Evolutionary conservation across 2,113 vertebrate species (phyloP).

Genomic region (Erythrolamprus reginae): DNA sequence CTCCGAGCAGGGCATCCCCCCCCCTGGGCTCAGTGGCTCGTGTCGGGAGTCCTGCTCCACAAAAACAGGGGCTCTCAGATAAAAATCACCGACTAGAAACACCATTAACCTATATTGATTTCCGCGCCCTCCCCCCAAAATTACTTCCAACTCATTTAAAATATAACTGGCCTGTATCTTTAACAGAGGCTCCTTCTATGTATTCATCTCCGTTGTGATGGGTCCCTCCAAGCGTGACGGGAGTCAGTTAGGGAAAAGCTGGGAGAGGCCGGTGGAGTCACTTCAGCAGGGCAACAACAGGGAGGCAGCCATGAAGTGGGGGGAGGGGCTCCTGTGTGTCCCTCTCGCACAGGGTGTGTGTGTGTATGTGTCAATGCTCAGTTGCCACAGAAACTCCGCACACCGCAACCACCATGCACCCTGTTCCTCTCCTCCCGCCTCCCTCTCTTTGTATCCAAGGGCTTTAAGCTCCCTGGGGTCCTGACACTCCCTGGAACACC

Average conservation of each 20-base stretch:
- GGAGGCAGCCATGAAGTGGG: slow-evolving; percentile 43
- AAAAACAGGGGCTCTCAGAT: fast-evolving
- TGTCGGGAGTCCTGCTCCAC: background rate
- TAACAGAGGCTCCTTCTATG: slow-evolving; percentile 33
- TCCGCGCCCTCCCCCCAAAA: background rate
- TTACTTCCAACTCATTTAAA: slow-evolving; percentile 1
- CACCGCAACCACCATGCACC: slow-evolving; percentile 50
- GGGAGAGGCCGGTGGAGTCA: slow-evolving; percentile 37
- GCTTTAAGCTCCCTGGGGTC: slow-evolving; percentile 50
- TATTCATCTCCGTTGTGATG: slow-evolving; percentile 45
- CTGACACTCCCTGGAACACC: slow-evolving; percentile 41
- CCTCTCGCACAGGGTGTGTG: slow-evolving; percentile 60
- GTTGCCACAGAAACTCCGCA: slow-evolving; percentile 64
- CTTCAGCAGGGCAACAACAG: slow-evolving; percentile 24
- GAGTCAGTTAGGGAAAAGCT: slow-evolving; percentile 32
- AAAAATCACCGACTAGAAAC: background rate
- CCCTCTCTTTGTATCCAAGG: slow-evolving; percentile 54
- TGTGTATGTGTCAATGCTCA: slow-evolving; percentile 54
- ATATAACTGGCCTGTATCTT: slow-evolving; percentile 5
- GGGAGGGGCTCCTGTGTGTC: slow-evolving; percentile 47
- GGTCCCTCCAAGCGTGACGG: slow-evolving; percentile 35
- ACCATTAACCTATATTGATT: slow-evolving; percentile 37
- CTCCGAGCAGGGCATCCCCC: background rate
- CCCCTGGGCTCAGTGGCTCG: background rate
- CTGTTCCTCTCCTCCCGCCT: slow-evolving; percentile 54